Percentiles rank a stretch among this genome's conserved stretches.
Conservation (phyloP, 2,113 vertebrate genomes). For the Rhynchopsitta pachyrhyncha region DNA sequence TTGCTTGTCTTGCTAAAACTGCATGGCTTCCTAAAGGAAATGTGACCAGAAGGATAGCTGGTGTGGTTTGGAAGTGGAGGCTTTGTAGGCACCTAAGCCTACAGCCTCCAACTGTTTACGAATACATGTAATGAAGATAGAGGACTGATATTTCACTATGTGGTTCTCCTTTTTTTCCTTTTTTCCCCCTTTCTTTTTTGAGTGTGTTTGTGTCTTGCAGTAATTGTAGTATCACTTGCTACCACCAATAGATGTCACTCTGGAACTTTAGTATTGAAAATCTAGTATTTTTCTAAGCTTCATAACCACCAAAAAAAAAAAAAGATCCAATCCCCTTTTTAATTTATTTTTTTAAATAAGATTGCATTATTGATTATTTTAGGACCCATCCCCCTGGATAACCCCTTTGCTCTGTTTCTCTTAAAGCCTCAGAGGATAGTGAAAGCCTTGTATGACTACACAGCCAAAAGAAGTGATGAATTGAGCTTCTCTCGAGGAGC, state of each 20-base stretch:
- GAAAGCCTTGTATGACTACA: constrained; percentile 89
- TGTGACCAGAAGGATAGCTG: background rate
- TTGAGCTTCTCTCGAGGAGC: constrained; percentile 87
- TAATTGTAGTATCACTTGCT: background rate
- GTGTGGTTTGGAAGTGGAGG: background rate
- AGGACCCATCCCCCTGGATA: constrained; percentile 2
- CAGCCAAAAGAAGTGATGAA: constrained; percentile 83
- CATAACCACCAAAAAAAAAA: background rate
- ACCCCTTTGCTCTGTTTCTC: constrained; percentile 44
- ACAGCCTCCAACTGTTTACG: background rate
- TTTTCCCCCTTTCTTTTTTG: no score
- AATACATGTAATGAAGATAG: background rate
- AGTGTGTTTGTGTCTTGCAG: background rate
- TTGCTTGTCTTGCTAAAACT: background rate
- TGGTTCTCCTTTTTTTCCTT: background rate
- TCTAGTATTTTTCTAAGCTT: background rate
- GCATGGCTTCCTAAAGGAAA: background rate
- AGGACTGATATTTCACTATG: background rate
- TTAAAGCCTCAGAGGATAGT: constrained; percentile 87
- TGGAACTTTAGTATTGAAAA: background rate
- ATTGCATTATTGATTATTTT: constrained; percentile 42
- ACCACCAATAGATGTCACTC: constrained; percentile 59
- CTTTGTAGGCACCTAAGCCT: background rate
- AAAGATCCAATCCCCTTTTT: background rate
- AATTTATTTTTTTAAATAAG: background rate